These are phyloP conservation scores for Gallinago paraguaiae DNA, from an alignment of 2,113 vertebrate species.

Conservation along the genomic window DNA sequence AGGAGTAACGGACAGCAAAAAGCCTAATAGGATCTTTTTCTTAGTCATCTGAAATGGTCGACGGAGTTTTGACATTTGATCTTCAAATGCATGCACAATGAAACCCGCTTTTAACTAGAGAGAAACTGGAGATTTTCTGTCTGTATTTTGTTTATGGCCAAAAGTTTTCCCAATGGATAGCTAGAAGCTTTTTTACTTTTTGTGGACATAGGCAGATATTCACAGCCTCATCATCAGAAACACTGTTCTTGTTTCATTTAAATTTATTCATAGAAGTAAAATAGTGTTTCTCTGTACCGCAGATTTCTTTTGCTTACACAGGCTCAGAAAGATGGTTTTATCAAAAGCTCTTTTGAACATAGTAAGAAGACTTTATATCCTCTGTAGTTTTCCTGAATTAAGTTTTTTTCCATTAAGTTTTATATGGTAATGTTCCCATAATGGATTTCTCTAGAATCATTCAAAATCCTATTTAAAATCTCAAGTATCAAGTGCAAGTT, in stretches of 20 bases:
- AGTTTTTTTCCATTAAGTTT: background rate
- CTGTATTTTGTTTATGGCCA: background rate
- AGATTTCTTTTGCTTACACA: background rate
- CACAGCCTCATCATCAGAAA: background rate
- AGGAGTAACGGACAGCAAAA: background rate
- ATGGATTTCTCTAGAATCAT: background rate
- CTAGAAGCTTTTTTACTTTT: background rate
- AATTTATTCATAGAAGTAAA: background rate
- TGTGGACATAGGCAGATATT: background rate
- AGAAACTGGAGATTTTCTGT: background rate
- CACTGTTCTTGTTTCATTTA: background rate
- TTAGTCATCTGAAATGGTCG: background rate
- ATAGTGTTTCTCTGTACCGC: background rate
- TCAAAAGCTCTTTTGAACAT: background rate
- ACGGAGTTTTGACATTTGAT: background rate
- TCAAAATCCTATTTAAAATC: background rate
- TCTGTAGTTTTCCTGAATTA: background rate
- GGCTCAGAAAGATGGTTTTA: background rate
- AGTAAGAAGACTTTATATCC: background rate
- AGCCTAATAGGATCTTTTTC: background rate
- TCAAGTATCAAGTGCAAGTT: background rate
- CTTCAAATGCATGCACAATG: background rate
- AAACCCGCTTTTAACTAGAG: background rate
- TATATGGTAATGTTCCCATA: background rate
- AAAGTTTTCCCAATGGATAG: background rate